These are phyloP conservation scores for Ispidina picta DNA, from an alignment of 2,797 vertebrate species.

Conservation along the genomic window DNA sequence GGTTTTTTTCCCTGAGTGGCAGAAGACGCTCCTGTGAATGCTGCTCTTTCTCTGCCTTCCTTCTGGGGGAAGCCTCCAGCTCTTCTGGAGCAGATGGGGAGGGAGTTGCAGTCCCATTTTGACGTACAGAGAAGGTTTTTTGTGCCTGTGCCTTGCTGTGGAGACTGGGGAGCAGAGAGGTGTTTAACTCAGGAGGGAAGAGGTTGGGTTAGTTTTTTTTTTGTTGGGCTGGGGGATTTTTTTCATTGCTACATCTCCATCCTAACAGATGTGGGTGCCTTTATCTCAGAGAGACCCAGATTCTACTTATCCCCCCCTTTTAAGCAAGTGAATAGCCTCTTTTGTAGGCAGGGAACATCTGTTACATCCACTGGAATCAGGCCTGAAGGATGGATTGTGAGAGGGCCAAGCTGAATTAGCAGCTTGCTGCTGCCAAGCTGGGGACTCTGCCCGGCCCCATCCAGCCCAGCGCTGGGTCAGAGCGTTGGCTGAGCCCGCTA, in stretches of 20 bases:
- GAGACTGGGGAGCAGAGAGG: neutral
- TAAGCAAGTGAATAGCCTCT: neutral
- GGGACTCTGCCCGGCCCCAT: neutral
- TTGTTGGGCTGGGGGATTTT: neutral
- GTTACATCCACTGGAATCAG: neutral
- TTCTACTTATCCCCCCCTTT: neutral
- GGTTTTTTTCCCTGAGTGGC: neutral
- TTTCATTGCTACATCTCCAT: neutral
- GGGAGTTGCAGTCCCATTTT: slow-evolving; percentile 15
- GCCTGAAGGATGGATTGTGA: neutral
- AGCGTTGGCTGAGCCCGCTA: neutral
- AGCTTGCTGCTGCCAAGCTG: neutral
- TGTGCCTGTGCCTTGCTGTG: neutral
- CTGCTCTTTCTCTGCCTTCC: neutral
- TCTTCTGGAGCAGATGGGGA: slow-evolving; percentile 25
- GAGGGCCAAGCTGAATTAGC: neutral
- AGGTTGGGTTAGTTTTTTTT: neutral
- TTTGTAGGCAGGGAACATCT: slow-evolving; percentile 8
- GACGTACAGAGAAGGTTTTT: neutral
- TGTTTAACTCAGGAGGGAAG: neutral
- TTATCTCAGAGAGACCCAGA: neutral
- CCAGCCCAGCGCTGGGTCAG: rapidly evolving
- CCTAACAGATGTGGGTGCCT: neutral
- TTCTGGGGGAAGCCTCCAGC: slow-evolving; percentile 2
- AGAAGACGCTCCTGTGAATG: neutral